Evolutionary conservation across 2,113 vertebrate species (phyloP).

Genomic region (Corythaeola cristata): DNA sequence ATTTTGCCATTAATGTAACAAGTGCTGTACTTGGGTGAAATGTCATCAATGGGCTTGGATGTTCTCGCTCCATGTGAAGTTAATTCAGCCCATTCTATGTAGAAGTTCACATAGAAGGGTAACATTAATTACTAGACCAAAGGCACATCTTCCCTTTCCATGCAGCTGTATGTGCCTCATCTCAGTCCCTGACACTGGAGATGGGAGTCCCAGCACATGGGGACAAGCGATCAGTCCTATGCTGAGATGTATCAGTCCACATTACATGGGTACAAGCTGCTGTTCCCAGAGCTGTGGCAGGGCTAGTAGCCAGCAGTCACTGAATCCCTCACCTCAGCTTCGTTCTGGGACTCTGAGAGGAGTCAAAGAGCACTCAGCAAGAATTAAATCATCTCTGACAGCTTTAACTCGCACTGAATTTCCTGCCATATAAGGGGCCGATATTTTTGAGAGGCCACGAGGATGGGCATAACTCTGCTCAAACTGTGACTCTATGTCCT

Average conservation of each 20-base stretch:
- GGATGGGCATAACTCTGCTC: neutral
- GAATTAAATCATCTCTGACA: slow-evolving; percentile 20
- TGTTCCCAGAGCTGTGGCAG: neutral
- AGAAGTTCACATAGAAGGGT: neutral
- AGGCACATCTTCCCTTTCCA: neutral
- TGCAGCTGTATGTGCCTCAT: neutral
- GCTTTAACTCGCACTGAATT: neutral
- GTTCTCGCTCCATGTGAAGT: neutral
- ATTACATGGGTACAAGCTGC: neutral
- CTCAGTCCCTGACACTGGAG: neutral
- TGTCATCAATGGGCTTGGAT: neutral
- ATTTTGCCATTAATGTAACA: neutral
- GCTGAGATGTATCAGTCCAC: neutral
- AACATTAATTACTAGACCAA: neutral
- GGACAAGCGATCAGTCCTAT: fast-evolving
- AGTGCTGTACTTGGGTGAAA: neutral
- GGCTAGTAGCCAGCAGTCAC: neutral
- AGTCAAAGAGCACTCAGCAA: slow-evolving; percentile 30
- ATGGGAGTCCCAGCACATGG: neutral
- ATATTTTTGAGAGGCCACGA: neutral
- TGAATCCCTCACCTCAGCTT: neutral
- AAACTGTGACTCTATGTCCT: neutral
- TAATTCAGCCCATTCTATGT: neutral
- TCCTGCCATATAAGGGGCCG: slow-evolving; percentile 3
- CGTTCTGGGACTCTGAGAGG: neutral